Evolutionary conservation across 2,888 invertebrate species (phyloP).

Genomic region (Ephialtes manifestator): DNA sequence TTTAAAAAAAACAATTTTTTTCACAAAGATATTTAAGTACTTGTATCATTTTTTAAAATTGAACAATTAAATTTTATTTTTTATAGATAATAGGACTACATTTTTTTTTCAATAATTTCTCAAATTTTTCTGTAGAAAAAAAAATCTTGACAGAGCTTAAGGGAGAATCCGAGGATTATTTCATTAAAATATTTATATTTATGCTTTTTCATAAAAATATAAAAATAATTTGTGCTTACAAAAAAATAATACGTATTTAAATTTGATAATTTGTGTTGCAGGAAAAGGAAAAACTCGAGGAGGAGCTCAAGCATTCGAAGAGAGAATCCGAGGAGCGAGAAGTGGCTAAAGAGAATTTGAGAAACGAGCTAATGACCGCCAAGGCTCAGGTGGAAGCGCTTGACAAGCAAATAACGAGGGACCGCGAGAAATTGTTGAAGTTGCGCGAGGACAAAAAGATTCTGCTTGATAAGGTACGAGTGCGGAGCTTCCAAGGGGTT

Average conservation of each 20-base stretch:
- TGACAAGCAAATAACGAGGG: constrained; percentile 81
- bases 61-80: neutral
- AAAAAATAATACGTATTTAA: no score
- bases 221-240: neutral
- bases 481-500: neutral
- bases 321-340: constrained; percentile 76
- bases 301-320: constrained; percentile 73
- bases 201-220: no score
- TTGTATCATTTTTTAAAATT: neutral
- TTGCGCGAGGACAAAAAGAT: constrained; percentile 83
- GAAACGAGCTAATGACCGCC: constrained; percentile 80
- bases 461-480: constrained; percentile 81
- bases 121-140: no score
- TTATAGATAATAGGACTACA: no score
- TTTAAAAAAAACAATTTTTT: neutral
- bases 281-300: constrained; percentile 80
- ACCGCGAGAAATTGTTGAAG: constrained; percentile 83
- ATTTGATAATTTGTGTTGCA: constrained; percentile 59
- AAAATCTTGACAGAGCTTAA: no score
- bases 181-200: no score
- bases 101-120: no score
- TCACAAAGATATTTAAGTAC: neutral
- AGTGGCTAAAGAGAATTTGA: constrained; percentile 79
- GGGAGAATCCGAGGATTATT: no score
- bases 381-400: constrained; percentile 78